Evolutionary conservation across 2,113 vertebrate genomes (phyloP).

Genomic region (Gymnorhina tibicen): DNA sequence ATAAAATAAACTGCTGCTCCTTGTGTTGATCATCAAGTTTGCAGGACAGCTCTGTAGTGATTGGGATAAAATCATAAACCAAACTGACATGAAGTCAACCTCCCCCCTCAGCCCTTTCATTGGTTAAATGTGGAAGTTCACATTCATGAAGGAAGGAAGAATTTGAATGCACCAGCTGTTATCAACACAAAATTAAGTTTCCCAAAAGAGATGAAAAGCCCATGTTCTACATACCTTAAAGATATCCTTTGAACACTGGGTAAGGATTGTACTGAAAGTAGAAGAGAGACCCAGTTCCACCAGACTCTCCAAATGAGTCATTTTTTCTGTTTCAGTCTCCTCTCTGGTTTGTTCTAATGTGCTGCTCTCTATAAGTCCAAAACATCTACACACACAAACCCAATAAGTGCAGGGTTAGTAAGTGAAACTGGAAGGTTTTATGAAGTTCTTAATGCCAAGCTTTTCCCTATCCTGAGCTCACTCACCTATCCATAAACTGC

Average conservation of each 20-base stretch:
- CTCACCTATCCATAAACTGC: constrained; percentile 97
- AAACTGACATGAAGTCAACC: fast-evolving
- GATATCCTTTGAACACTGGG: constrained; percentile 95
- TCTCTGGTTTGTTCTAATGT: constrained; percentile 95
- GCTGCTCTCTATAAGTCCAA: constrained; percentile 98
- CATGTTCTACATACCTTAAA: constrained; percentile 83
- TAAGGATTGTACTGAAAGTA: constrained; percentile 97
- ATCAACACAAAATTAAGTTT: not conserved
- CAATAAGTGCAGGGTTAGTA: not conserved
- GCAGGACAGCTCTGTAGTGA: not conserved
- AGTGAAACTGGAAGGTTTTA: not conserved
- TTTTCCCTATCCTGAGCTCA: not conserved
- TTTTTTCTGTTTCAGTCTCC: constrained; percentile 98
- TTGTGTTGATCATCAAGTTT: not conserved
- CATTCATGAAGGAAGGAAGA: not conserved
- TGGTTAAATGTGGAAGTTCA: not conserved
- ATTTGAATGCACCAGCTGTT: not conserved
- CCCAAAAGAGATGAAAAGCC: not conserved
- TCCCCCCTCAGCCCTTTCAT: not conserved
- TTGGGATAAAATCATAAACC: not conserved
- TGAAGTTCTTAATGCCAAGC: not conserved
- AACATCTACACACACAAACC: constrained; percentile 80
- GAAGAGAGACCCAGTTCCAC: constrained; percentile 96
- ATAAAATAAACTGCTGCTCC: not conserved
- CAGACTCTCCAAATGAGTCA: constrained; percentile 96